These are phyloP conservation scores for Enteromius treurensis DNA, from an alignment of 2,797 vertebrate species.

Conservation along the genomic window DNA sequence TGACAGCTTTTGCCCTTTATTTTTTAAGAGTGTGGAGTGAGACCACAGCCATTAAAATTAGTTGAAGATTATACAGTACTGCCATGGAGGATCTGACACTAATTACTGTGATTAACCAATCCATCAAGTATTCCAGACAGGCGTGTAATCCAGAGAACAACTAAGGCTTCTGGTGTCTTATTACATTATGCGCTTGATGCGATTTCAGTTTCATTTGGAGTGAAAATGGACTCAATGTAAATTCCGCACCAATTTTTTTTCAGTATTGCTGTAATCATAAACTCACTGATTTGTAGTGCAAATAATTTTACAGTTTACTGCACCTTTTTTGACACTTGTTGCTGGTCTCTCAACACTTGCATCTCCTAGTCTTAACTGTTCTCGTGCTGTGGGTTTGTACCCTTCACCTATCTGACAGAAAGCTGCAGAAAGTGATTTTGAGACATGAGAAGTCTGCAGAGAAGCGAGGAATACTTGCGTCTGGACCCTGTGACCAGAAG, in stretches of 20 bases:
- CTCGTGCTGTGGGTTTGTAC: constrained; percentile 27
- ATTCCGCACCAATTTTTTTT: background rate
- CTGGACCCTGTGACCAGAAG: constrained; percentile 49
- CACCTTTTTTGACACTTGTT: constrained; percentile 40
- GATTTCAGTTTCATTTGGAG: background rate
- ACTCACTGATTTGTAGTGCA: background rate
- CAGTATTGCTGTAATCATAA: background rate
- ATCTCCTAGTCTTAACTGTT: constrained; percentile 32
- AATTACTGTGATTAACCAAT: background rate
- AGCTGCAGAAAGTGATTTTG: constrained; percentile 22
- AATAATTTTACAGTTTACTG: background rate
- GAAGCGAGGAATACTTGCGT: constrained; percentile 14
- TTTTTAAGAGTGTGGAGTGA: background rate
- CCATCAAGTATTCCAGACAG: background rate
- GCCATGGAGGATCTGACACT: background rate
- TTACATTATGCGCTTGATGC: background rate
- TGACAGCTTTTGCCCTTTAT: too few species aligned
- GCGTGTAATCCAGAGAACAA: background rate
- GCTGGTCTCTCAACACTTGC: constrained; percentile 33
- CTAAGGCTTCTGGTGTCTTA: background rate
- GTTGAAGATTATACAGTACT: background rate
- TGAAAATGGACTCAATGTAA: background rate
- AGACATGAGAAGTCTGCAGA: constrained; percentile 42
- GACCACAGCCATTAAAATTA: background rate
- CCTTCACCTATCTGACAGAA: constrained; percentile 19